Conservation (phyloP, 2,113 vertebrate genomes). For the Pachyramphus minor region DNA sequence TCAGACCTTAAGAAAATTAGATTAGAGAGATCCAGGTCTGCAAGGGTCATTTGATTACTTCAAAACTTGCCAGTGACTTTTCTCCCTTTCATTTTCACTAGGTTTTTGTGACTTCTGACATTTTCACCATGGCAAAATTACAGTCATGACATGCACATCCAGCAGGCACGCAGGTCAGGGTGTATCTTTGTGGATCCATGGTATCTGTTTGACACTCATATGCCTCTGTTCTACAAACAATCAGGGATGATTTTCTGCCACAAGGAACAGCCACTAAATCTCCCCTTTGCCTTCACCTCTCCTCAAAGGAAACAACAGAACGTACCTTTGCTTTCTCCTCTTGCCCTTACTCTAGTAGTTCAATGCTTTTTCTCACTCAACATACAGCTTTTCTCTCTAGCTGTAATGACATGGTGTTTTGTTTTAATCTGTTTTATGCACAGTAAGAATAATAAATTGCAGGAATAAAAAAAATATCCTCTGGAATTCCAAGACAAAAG, state of each 20-base stretch:
- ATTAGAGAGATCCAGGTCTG: constrained; percentile 35
- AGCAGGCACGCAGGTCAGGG: constrained; percentile 38
- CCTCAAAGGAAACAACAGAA: constrained; percentile 24
- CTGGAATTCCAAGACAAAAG: neutral
- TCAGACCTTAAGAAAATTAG: constrained; percentile 41
- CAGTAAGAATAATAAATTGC: neutral
- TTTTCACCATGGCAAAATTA: constrained; percentile 37
- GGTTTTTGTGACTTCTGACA: constrained; percentile 53
- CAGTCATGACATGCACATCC: constrained; percentile 34
- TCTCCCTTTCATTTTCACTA: constrained; percentile 36
- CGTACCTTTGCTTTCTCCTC: neutral
- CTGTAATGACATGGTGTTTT: neutral
- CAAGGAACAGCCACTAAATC: constrained; percentile 44
- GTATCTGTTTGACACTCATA: constrained; percentile 48
- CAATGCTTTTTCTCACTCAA: neutral
- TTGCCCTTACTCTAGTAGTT: neutral
- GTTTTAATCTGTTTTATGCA: constrained; percentile 16
- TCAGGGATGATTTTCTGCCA: constrained; percentile 65
- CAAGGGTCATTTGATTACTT: constrained; percentile 38
- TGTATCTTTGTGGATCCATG: constrained; percentile 5
- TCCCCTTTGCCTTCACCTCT: constrained; percentile 41
- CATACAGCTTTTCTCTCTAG: neutral
- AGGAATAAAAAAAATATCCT: neutral
- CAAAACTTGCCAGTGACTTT: constrained; percentile 44
- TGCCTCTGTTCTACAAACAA: constrained; percentile 36